Evolutionary conservation across 1,140 invertebrate species (phyloP), one percentile per base, ranked within the genome.

Genomic region (Steinernema feltiae): DNA sequence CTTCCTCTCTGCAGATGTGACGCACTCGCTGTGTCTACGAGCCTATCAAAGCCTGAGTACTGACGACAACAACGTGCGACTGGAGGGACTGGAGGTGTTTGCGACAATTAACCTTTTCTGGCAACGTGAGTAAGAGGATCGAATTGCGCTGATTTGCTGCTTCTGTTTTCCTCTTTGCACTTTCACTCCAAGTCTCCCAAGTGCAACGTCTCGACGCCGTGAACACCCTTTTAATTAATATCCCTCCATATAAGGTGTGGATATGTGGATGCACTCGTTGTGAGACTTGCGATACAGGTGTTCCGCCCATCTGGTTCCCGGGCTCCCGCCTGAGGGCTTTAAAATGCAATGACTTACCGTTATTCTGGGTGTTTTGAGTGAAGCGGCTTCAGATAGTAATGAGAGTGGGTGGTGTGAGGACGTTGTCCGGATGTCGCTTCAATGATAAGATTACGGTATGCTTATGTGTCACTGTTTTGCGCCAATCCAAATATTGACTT

Each of bases 161-260:
- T 12, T 46, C 24, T 63, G 53, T 63, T 63, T 63, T 63, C 53
- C 53, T 21, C 12, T 63, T 63, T 63, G 53, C 53, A 63, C 53
- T 63, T 63, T 63, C 53, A 7, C n/a, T n/a, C n/a, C 41, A 7
- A 27, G 35, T 18, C 7, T 21, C 53, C 24, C 12, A 63, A 63
- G 53, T 63, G 53, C 53, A 63, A 3, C 53, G 12, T 15, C 53
- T 27, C 53, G 15, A 27, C 7, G 15, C 2, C 12, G 15, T 27
- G 53, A 63, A 63, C 53, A 63, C 53, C 53, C 53, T 63, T 63
- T 63, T 63, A 63, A 63, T 63, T 63, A 63, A 63, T 63, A 63
- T 63, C 24, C 53, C 7, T 63, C 7, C 24, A 21, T 27, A 63
- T 27, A 63, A n/a, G n/a, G n/a, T 41, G 18, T 7, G 35, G 7